These are phyloP conservation scores for Seriola aureovittata DNA, from an alignment of 2,113 vertebrate species.

Conservation along the genomic window DNA sequence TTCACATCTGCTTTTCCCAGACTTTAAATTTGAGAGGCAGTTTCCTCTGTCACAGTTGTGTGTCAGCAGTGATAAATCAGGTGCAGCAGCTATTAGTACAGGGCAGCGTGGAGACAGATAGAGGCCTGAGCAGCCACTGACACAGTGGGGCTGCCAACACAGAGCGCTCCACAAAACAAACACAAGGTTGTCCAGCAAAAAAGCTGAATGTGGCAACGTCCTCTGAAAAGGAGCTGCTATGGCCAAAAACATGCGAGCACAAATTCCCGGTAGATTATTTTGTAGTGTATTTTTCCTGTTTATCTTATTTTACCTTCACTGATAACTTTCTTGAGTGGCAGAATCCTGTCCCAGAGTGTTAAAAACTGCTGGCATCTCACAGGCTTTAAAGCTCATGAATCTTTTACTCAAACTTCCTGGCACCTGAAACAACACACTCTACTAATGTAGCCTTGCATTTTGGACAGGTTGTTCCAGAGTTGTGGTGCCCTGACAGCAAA, in stretches of 20 bases:
- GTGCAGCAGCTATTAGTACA: not conserved
- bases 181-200: not conserved
- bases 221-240: no score
- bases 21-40: conserved; percentile 22
- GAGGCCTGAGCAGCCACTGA: not conserved
- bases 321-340: not conserved
- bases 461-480: no score
- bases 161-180: not conserved
- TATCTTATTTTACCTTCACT: no score
- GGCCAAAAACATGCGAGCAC: no score
- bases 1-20: conserved; percentile 19
- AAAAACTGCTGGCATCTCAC: not conserved
- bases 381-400: not conserved
- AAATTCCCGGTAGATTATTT: no score
- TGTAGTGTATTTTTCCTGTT: no score
- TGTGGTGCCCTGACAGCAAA: no score
- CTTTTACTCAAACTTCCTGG: not conserved
- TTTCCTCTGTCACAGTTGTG: conserved; percentile 4
- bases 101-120: not conserved
- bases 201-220: not conserved
- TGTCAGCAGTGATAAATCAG: conserved; percentile 22
- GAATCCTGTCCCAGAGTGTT: not conserved
- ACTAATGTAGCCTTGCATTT: no score
- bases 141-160: not conserved
- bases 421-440: no score